A percentile compares a stretch with the other conserved stretches of the same genome.
Evolutionary conservation across 2,888 invertebrate species (phyloP).

Genomic region (Crossocerus cetratus): DNA sequence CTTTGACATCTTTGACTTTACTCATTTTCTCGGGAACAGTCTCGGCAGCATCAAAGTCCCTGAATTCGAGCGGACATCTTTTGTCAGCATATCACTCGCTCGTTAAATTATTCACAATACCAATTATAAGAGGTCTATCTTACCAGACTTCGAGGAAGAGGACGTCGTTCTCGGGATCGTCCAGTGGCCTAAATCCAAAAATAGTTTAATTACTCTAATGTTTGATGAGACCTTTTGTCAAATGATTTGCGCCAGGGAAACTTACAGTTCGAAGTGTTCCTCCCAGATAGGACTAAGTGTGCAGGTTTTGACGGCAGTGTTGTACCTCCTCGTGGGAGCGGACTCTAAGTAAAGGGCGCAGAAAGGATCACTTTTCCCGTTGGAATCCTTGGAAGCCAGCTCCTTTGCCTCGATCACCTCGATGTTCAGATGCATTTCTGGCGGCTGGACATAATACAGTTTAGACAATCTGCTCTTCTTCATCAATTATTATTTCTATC

Average conservation of each 20-base stretch:
- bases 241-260: too few relatives aligned
- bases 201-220: too few relatives aligned
- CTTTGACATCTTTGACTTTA: slow-evolving; percentile 91
- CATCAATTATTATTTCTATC: too few relatives aligned
- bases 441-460: slow-evolving; percentile 78
- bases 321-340: slow-evolving; percentile 87
- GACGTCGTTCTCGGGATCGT: slow-evolving; percentile 85
- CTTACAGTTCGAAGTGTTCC: slow-evolving; percentile 95
- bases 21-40: slow-evolving; percentile 92
- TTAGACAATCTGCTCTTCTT: too few relatives aligned
- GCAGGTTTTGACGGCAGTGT: slow-evolving; percentile 93
- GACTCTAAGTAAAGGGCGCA: slow-evolving; percentile 93
- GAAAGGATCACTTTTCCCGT: slow-evolving; percentile 98
- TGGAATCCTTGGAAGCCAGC: slow-evolving; percentile 89
- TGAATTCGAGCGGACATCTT: slow-evolving; percentile 56
- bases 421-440: slow-evolving; percentile 89
- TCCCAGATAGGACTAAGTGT: slow-evolving; percentile 97
- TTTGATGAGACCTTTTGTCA: too few relatives aligned
- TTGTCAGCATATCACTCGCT: not conserved
- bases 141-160: slow-evolving; percentile 90
- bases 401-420: slow-evolving; percentile 93
- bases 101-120: not conserved
- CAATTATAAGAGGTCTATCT: slow-evolving; percentile 65
- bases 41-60: slow-evolving; percentile 95
- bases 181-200: slow-evolving; percentile 81